Base-by-base conservation (phyloP, 2,113 vertebrate genomes). In the Poeciliopsis prolifica region DNA sequence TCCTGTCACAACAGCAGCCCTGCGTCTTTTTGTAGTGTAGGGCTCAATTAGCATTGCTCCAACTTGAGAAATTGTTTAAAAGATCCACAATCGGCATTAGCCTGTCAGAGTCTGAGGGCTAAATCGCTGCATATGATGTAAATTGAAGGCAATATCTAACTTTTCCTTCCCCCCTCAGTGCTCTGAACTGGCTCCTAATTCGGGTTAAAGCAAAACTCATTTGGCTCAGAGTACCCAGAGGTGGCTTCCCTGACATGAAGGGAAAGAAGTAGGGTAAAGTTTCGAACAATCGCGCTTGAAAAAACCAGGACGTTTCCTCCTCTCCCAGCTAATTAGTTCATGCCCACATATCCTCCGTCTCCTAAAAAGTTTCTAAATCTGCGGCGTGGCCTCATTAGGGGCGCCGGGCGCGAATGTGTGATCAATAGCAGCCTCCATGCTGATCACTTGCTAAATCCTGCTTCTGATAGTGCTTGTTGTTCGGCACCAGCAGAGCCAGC, bases 231-330 rank as follows among this genome's bases (percentile, higher is more conserved):
- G 29, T 64, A 81, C 88, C 85, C 87, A 74, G 88, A 83, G 82
- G 82, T 83, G 72, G 76, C 78, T 70, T 76, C 75, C 19, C 22
- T 84, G 88, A 91, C 88, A 86, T 66, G 37, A 75, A 83, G 75
- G 67, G 68, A 89, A 91, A 91, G 82, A 92, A 92, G 85, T 92
- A 88, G 90, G 91, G 86, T 90, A 86, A 84, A 87, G 85, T 89
- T 90, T 82, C 60, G 68, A 83, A 78, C 81, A 77, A n/a, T 74
- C 72, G 66, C 78, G 74, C 51, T 82, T 71, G 83, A 79, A 86
- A 82, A 82, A 86, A 82, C 72, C 73, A 88, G 86, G 85, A 68
- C 89, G 68, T 74, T 78, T 83, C 78, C 73, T 78, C 60, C 72
- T 81, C 80, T 79, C 86, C 89, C 84, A 80, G 68, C 84, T 91